Evolutionary conservation across 1,140 invertebrate genomes (phyloP).

Genomic region (Lordiphosa mommai): DNA sequence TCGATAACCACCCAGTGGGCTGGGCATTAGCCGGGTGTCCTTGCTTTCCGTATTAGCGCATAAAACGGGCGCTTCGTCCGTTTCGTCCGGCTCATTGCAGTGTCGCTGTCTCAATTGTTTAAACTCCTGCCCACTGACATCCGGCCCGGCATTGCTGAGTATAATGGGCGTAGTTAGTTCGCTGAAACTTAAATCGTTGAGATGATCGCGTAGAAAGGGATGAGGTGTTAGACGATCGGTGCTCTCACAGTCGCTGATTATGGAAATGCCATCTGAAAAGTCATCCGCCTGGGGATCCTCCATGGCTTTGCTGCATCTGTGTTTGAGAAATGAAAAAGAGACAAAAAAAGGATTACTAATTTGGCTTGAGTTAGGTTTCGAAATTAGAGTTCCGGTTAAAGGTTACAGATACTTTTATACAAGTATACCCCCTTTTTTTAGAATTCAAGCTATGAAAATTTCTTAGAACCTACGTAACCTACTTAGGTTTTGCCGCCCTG

Average conservation of each 20-base stretch:
- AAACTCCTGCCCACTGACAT: background rate
- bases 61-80: background rate
- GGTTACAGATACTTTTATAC: too few relatives aligned
- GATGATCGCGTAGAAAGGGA: conserved; percentile 53
- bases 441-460: too few relatives aligned
- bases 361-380: too few relatives aligned
- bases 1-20: background rate
- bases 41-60: background rate
- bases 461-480: too few relatives aligned
- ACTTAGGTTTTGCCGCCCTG: too few relatives aligned
- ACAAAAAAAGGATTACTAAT: background rate
- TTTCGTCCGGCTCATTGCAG: background rate
- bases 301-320: conserved; percentile 33
- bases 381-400: too few relatives aligned
- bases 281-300: conserved; percentile 59
- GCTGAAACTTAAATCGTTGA: conserved; percentile 40
- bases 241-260: conserved; percentile 75
- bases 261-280: conserved; percentile 74
- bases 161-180: conserved; percentile 16
- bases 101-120: conserved; percentile 5
- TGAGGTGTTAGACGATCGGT: conserved; percentile 65
- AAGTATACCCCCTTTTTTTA: too few relatives aligned
- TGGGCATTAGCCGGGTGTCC: background rate
- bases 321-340: background rate
- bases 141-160: background rate